Conservation (phyloP, 2,888 invertebrate genomes). For the Pomacea canaliculata region DNA sequence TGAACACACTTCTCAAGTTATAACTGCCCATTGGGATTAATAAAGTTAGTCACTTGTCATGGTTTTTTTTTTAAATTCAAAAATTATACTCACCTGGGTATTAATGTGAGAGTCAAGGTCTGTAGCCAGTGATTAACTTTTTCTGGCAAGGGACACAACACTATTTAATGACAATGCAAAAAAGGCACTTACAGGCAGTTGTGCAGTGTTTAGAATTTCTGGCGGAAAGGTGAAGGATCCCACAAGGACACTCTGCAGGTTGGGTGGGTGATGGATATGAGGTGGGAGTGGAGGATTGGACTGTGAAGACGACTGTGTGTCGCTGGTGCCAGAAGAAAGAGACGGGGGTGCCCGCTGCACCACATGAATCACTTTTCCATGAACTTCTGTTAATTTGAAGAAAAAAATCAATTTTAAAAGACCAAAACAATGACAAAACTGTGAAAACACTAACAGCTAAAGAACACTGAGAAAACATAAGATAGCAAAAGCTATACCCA, state of each 20-base stretch:
- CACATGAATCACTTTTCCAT: conserved; percentile 92
- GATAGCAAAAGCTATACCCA: neutral
- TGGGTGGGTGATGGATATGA: conserved; percentile 85
- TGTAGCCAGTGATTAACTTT: too few species aligned
- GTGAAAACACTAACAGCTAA: neutral
- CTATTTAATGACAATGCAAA: too few species aligned
- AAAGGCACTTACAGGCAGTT: conserved; percentile 60
- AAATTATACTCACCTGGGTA: too few species aligned
- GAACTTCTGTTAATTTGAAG: conserved; percentile 75
- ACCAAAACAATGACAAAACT: neutral
- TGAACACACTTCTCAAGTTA: too few species aligned
- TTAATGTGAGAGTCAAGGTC: too few species aligned
- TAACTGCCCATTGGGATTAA: too few species aligned
- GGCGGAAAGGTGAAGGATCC: conserved; percentile 69
- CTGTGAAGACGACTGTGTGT: conserved; percentile 19
- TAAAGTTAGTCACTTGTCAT: too few species aligned
- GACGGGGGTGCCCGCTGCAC: conserved; percentile 87
- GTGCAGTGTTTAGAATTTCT: conserved; percentile 63
- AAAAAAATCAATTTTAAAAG: neutral
- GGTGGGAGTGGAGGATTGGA: conserved; percentile 76
- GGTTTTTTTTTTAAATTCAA: too few species aligned
- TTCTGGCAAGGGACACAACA: too few species aligned
- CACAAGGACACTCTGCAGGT: conserved; percentile 72
- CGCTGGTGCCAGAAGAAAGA: neutral
- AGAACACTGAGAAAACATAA: neutral